These are phyloP conservation scores for Chlamydotis undulata DNA, from an alignment of 2,113 vertebrate species.

Conservation along the genomic window DNA sequence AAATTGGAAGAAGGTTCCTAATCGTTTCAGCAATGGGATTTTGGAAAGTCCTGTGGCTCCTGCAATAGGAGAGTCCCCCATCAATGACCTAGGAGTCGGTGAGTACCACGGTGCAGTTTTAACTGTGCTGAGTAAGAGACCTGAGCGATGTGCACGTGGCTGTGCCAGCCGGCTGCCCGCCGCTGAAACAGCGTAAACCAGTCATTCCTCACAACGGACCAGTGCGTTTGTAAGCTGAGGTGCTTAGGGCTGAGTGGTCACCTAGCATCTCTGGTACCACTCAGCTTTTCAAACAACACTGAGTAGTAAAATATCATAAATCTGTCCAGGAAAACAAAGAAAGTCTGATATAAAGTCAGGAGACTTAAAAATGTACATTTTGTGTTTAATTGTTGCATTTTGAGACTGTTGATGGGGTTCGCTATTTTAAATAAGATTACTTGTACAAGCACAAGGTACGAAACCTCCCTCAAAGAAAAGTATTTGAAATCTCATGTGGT, in stretches of 20 bases:
- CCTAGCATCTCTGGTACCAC: not conserved
- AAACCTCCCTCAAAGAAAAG: not conserved
- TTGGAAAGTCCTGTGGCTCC: not conserved
- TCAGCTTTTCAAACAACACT: not conserved
- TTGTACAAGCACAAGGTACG: not conserved
- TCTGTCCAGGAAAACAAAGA: not conserved
- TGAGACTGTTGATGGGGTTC: not conserved
- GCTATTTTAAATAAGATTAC: not conserved
- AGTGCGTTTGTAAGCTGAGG: not conserved
- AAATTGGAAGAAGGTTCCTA: not conserved
- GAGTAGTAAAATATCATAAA: not conserved
- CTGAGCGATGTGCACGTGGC: not conserved
- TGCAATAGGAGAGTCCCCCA: not conserved
- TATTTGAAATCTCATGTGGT: not conserved
- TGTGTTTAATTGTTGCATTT: not conserved
- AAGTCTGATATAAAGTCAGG: not conserved
- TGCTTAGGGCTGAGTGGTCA: not conserved
- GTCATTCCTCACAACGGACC: not conserved
- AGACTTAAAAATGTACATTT: not conserved
- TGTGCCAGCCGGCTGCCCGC: not conserved
- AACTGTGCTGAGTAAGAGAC: not conserved
- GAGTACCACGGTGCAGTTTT: not conserved
- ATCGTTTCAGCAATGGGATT: not conserved
- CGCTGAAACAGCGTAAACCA: not conserved
- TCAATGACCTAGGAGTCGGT: not conserved